phyloP scores from a whole-genome alignment of 2,113 vertebrate genomes.

The Syngnathus scovelli region DNA sequence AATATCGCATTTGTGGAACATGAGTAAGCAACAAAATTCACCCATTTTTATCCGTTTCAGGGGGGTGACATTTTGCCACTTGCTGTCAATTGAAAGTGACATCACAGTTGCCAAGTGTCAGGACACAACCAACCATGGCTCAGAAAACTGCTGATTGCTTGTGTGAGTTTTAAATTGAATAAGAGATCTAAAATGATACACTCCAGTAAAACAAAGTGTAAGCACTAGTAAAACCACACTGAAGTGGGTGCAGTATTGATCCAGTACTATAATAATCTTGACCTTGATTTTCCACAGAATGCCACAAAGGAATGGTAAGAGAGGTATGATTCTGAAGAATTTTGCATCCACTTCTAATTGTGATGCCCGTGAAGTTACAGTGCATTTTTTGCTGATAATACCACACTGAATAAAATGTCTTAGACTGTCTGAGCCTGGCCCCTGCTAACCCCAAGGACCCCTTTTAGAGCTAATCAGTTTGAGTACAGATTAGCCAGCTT shows the following conservation, averaged over 20 bases:
- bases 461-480: conserved; percentile 38
- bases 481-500: conserved; percentile 54
- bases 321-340: background rate
- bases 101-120: too few relatives aligned
- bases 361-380: conserved; percentile 25
- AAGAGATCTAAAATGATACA: background rate
- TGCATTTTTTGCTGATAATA: conserved; percentile 17
- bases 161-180: too few relatives aligned
- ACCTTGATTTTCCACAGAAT: background rate
- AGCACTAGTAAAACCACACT: background rate
- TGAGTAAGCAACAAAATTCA: too few relatives aligned
- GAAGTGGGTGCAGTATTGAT: background rate
- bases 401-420: conserved; percentile 30
- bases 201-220: background rate
- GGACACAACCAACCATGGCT: too few relatives aligned
- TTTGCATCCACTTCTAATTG: background rate
- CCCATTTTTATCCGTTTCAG: too few relatives aligned
- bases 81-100: too few relatives aligned
- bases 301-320: background rate
- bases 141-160: too few relatives aligned
- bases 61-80: too few relatives aligned
- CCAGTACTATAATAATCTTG: background rate
- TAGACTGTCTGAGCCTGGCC: conserved; percentile 50
- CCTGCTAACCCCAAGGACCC: conserved; percentile 26
- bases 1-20: too few relatives aligned